Percentiles rank a stretch among this genome's conserved stretches.
These are phyloP conservation scores for Himantopus leucocephalus DNA, from an alignment of 2,113 vertebrate genomes.

Conservation along the genomic window DNA sequence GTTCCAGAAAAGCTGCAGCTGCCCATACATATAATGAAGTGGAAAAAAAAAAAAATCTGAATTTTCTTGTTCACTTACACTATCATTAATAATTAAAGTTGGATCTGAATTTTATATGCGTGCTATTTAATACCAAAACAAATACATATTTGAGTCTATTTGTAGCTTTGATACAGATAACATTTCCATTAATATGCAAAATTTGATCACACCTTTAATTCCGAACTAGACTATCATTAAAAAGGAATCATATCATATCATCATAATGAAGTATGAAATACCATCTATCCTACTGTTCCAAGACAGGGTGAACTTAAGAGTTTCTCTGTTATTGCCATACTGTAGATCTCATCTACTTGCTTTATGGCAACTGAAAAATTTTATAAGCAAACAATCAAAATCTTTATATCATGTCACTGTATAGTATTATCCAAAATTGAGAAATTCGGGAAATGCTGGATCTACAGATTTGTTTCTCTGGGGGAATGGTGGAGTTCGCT, in stretches of 20 bases:
- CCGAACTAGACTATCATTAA: background rate
- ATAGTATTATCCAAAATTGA: background rate
- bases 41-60: background rate
- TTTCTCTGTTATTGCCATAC: background rate
- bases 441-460: constrained; percentile 1
- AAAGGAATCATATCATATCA: background rate
- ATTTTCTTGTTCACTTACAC: background rate
- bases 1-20: background rate
- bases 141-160: background rate
- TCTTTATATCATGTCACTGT: background rate
- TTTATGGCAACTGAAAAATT: background rate
- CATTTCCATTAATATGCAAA: background rate
- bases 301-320: background rate
- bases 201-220: background rate
- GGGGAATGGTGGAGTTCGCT: background rate
- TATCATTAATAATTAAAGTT: background rate
- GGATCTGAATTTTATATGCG: background rate
- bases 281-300: background rate
- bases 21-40: background rate
- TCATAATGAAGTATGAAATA: background rate
- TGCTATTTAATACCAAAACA: background rate
- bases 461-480: background rate
- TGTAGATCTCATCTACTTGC: background rate
- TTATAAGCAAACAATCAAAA: background rate
- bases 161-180: background rate